Evolutionary conservation across 1,140 invertebrate genomes (phyloP).

Genomic region (Nymphalis io): DNA sequence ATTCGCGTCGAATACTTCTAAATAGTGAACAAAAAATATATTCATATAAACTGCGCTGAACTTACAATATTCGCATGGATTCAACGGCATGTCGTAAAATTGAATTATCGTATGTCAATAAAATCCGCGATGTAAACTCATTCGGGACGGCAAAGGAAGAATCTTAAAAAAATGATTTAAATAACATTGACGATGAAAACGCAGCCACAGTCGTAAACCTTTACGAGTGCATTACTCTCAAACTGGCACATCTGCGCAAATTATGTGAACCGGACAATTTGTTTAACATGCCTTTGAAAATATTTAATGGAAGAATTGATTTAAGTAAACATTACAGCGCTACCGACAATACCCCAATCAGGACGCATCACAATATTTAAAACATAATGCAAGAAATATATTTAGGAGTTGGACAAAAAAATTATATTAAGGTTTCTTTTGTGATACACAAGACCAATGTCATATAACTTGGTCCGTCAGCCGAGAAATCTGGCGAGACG

Average conservation of each 20-base stretch:
- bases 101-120: slow-evolving; percentile 56
- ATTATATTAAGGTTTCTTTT: slow-evolving; percentile 48
- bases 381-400: slow-evolving; percentile 33
- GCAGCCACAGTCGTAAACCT: slow-evolving; percentile 69
- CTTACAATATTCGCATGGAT: slow-evolving; percentile 29
- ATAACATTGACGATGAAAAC: slow-evolving; percentile 61
- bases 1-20: slow-evolving; percentile 33
- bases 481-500: slow-evolving; percentile 66
- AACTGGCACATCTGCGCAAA: slow-evolving; percentile 58
- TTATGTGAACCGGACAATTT: slow-evolving; percentile 49
- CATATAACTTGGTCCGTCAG: slow-evolving; percentile 58
- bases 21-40: slow-evolving; percentile 36
- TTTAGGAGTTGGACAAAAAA: slow-evolving; percentile 38
- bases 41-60: slow-evolving; percentile 24
- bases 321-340: slow-evolving; percentile 20
- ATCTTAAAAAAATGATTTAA: slow-evolving; percentile 71
- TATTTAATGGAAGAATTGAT: slow-evolving; percentile 33
- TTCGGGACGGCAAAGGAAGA: slow-evolving; percentile 32
- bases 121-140: slow-evolving; percentile 46
- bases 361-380: slow-evolving; percentile 39
- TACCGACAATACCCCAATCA: slow-evolving; percentile 42
- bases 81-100: slow-evolving; percentile 52
- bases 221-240: slow-evolving; percentile 78
- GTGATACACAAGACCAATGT: slow-evolving; percentile 61
- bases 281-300: slow-evolving; percentile 33